Percentiles rank a stretch among this genome's conserved stretches.
Evolutionary conservation across 2,113 vertebrate species (phyloP).

Genomic region (Mystacornis crossleyi): DNA sequence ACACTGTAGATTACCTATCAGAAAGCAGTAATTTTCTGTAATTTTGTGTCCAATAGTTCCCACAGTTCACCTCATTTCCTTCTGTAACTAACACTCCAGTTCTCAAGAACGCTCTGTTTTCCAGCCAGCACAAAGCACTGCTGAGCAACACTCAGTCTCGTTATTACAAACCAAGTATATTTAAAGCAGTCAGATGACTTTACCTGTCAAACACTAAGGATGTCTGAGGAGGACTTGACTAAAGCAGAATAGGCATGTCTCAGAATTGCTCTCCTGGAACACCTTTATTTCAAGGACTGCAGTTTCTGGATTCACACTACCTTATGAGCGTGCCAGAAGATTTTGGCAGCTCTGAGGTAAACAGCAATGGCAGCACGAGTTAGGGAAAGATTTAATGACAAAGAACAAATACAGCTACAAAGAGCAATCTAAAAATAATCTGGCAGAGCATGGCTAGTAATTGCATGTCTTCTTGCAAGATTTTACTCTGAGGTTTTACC

Average conservation of each 20-base stretch:
- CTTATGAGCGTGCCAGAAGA: background rate
- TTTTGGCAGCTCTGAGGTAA: conserved; percentile 8
- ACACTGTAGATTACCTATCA: background rate
- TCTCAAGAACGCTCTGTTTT: background rate
- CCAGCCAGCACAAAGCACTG: background rate
- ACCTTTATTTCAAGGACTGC: background rate
- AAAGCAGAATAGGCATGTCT: background rate
- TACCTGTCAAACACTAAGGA: background rate
- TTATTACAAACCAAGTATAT: background rate
- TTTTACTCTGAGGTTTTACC: background rate
- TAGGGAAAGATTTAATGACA: background rate
- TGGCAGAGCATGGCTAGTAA: background rate
- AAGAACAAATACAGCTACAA: background rate
- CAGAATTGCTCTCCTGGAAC: background rate
- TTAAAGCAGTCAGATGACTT: background rate
- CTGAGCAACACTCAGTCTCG: background rate
- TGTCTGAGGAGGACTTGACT: background rate
- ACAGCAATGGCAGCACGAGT: background rate
- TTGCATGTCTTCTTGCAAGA: background rate
- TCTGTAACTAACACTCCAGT: background rate
- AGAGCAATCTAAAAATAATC: background rate
- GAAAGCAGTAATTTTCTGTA: background rate
- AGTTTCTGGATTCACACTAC: background rate
- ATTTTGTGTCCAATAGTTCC: background rate
- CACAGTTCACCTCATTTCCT: background rate